Conservation (phyloP, 2,888 invertebrate species). For the Acanthacorydalis orientalis region DNA sequence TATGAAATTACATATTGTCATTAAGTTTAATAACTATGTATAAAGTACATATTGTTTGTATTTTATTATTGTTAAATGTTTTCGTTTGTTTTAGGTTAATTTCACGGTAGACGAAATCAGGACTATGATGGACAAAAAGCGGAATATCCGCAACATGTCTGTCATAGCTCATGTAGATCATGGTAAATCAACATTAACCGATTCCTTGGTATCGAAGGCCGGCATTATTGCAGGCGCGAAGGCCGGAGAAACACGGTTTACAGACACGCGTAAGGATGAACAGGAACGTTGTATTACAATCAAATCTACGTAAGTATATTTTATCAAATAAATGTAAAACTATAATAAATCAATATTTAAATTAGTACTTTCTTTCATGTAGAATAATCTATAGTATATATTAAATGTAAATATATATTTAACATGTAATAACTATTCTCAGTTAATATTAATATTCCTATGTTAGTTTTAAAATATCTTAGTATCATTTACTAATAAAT, state of each 20-base stretch:
- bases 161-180: constrained; percentile 99
- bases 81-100: constrained; percentile 67
- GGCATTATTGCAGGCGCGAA: constrained; percentile 98
- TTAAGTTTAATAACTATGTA: not conserved
- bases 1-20: not conserved
- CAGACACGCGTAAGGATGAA: constrained; percentile 98
- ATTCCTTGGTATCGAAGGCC: constrained; percentile 98
- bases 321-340: no score
- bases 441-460: no score
- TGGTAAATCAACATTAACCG: constrained; percentile 98
- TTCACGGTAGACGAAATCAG: constrained; percentile 99
- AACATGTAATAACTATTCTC: no score
- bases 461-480: no score
- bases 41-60: not conserved
- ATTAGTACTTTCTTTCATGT: not conserved
- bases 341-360: constrained; percentile 1
- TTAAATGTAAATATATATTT: no score
- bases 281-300: constrained; percentile 99
- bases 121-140: constrained; percentile 98
- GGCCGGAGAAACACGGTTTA: constrained; percentile 98
- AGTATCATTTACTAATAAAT: no score
- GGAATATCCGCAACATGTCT: constrained; percentile 99
- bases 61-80: constrained; percentile 3
- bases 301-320: constrained; percentile 96
- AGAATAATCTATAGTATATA: constrained; percentile 1